phyloP scores from a whole-genome alignment of 1,140 invertebrate genomes.

The Galendromus occidentalis region DNA sequence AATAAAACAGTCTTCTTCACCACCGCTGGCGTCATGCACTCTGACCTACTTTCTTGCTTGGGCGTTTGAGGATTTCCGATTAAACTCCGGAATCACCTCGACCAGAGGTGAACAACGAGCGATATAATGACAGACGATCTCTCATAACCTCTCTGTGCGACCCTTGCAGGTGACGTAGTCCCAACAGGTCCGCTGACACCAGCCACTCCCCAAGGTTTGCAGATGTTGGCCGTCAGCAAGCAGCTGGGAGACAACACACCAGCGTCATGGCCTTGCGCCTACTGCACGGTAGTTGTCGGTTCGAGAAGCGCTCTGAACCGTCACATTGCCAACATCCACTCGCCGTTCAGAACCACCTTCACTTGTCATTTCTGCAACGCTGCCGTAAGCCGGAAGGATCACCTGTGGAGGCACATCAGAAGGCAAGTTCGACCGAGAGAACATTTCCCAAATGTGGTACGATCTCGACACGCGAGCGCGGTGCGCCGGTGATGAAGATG shows the following conservation, averaged over 20 bases:
- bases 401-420: conserved; percentile 6
- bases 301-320: conserved; percentile 5
- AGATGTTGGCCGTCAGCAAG: not conserved
- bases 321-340: conserved; percentile 2
- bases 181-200: not conserved
- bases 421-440: not conserved
- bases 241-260: not conserved
- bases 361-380: conserved; percentile 7
- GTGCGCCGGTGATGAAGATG: no score
- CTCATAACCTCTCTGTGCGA: not conserved
- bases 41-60: no score
- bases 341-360: conserved; percentile 1
- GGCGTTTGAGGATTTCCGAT: no score
- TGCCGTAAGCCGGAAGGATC: conserved; percentile 5
- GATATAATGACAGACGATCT: no score
- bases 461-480: no score
- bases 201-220: not conserved
- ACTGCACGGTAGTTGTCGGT: not conserved
- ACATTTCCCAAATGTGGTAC: no score
- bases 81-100: no score
- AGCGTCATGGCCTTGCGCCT: not conserved
- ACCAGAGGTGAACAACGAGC: no score
- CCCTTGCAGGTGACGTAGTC: conserved; percentile 5
- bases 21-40: no score
- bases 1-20: no score